Evolutionary conservation across 2,113 vertebrate genomes (phyloP).

Genomic region (Rhadina sibilatrix): DNA sequence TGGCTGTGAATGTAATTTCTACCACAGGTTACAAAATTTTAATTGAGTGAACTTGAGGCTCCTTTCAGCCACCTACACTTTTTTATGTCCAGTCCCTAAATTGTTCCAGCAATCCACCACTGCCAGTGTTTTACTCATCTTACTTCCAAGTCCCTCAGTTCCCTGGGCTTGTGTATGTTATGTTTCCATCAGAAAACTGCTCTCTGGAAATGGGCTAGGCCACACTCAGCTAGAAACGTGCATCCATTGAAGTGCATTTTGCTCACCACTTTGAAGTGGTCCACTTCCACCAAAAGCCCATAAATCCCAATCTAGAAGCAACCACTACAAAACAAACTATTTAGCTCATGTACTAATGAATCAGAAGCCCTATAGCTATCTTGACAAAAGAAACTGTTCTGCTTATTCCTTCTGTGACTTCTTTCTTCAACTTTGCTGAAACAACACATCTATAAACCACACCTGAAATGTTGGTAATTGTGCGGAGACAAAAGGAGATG

Average conservation of each 20-base stretch:
- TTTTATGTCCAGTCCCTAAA: neutral
- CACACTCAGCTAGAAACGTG: neutral
- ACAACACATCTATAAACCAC: neutral
- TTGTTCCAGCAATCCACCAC: neutral
- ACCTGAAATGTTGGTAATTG: neutral
- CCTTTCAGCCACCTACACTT: neutral
- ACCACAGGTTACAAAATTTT: neutral
- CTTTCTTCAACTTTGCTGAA: neutral
- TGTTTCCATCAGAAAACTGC: neutral
- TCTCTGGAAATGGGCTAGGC: neutral
- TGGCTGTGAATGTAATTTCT: neutral
- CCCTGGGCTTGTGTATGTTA: neutral
- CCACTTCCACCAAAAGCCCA: neutral
- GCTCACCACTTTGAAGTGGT: neutral
- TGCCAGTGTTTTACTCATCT: neutral
- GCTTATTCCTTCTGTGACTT: neutral
- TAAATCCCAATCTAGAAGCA: neutral
- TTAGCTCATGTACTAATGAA: neutral
- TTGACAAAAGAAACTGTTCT: neutral
- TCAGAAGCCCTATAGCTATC: neutral
- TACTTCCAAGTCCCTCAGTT: neutral
- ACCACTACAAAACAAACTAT: neutral
- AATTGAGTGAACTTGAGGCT: neutral
- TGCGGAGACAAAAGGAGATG: too few relatives aligned
- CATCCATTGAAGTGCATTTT: neutral